Conservation (phyloP, 2,888 invertebrate species). For the Campopleginae sp. region DNA sequence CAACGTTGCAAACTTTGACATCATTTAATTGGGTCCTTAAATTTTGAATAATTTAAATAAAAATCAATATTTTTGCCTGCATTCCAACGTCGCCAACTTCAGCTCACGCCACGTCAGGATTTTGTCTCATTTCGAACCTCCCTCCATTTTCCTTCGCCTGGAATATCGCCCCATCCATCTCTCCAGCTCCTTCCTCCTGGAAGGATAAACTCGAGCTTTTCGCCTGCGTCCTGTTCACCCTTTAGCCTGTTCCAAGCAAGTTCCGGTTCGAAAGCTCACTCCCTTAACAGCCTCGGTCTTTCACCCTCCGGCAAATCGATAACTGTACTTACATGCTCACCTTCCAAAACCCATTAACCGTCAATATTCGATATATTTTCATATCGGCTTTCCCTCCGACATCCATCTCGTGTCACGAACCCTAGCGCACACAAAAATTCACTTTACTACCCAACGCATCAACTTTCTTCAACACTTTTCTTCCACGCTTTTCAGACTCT, state of each 20-base stretch:
- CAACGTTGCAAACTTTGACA: no score
- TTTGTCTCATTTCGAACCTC: neutral
- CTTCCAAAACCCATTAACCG: constrained; percentile 60
- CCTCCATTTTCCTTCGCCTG: constrained; percentile 16
- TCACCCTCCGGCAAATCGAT: constrained; percentile 53
- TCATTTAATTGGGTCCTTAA: no score
- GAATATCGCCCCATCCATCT: constrained; percentile 18
- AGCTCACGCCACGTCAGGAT: neutral
- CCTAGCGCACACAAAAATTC: constrained; percentile 32
- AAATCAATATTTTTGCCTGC: no score
- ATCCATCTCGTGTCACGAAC: constrained; percentile 5
- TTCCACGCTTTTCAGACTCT: neutral
- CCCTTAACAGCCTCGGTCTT: neutral
- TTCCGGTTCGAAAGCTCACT: constrained; percentile 25
- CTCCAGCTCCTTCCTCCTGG: neutral
- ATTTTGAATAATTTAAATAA: no score
- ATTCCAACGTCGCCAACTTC: no score
- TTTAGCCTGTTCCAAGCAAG: constrained; percentile 3
- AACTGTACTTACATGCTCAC: constrained; percentile 40
- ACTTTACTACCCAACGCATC: neutral
- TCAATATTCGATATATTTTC: constrained; percentile 56
- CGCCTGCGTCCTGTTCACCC: neutral
- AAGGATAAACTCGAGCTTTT: neutral
- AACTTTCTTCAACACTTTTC: neutral
- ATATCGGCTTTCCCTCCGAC: neutral